Base-by-base conservation (phyloP, 2,888 invertebrate genomes). In the Marasmarcha lunaedactyla region DNA sequence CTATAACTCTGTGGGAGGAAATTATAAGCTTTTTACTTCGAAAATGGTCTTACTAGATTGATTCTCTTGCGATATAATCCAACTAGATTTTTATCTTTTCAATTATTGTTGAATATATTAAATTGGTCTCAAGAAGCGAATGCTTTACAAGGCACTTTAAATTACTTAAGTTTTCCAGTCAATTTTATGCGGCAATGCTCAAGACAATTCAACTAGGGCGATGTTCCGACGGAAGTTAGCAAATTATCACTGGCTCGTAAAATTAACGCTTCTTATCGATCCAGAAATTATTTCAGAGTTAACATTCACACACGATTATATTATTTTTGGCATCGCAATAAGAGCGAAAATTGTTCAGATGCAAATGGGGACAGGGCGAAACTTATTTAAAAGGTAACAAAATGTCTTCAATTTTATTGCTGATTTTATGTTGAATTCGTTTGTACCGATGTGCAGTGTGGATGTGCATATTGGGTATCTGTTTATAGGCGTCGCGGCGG, bases 401-500 rank as follows among this genome's bases (percentile, higher is more conserved):
- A 81, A 79, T 83, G 81, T 81, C 79, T 79, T 79, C 76, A 79
- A 79, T 78, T 83, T 83, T 81, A 83, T 79, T 76, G 74, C 79
- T 67, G 78, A 79, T 78, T 83, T 83, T 73, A 79, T 79, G 81
- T 78, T 79, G 70, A 72, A 79, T 81, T 81, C 78, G 78, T 79
- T 74, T 67, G 68, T 76, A 63, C 55, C 51, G 54, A 53, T 51
- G 57, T 56, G 68, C 72, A 63, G 60, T 65, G 64, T 52, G 40
- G 55, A 49, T 56, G 70, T 72, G 41, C 72, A 77, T 73, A 77
- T 71, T 47, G 59, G 54, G 52, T 50, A 45, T 30, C n/a, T 30
- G 30, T 9, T 30, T 30, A 30, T 30, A 30, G 30, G 11, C 3
- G 30, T 30, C 11, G 9, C n/a, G 11, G n/a, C 2, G 30, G 4